phyloP scores from a whole-genome alignment of 2,113 vertebrate genomes.

The Rousettus leschenaultii region DNA sequence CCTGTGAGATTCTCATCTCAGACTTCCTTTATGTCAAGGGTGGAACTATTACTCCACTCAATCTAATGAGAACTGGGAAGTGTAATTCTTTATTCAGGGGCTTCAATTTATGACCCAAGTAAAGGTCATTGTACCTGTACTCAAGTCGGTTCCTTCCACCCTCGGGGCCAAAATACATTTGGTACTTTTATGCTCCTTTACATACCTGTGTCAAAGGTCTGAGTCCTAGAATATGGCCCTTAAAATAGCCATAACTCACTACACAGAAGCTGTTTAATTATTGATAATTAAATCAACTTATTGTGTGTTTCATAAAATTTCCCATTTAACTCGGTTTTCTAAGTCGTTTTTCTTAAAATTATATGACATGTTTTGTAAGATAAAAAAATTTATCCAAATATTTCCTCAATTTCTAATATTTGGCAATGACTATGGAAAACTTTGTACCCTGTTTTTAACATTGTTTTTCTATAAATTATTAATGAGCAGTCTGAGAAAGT shows the following conservation, averaged over 20 bases:
- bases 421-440: neutral
- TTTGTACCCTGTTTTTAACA: neutral
- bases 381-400: neutral
- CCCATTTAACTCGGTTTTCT: neutral
- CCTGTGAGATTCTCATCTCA: neutral
- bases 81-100: neutral
- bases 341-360: neutral
- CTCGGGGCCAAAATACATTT: neutral
- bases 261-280: neutral
- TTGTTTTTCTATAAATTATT: neutral
- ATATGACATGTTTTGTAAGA: neutral
- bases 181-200: neutral
- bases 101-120: neutral
- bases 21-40: neutral
- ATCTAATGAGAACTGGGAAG: neutral
- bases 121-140: neutral
- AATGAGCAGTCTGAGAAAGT: constrained; percentile 20
- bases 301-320: neutral
- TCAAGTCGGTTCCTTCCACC: neutral
- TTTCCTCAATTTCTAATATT: neutral
- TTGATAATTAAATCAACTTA: neutral
- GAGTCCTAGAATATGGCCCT: neutral
- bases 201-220: neutral
- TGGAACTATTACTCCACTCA: neutral
- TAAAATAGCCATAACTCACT: neutral